phyloP scores from a whole-genome alignment of 2,888 invertebrate genomes.

The Luffia ferchaultella region DNA sequence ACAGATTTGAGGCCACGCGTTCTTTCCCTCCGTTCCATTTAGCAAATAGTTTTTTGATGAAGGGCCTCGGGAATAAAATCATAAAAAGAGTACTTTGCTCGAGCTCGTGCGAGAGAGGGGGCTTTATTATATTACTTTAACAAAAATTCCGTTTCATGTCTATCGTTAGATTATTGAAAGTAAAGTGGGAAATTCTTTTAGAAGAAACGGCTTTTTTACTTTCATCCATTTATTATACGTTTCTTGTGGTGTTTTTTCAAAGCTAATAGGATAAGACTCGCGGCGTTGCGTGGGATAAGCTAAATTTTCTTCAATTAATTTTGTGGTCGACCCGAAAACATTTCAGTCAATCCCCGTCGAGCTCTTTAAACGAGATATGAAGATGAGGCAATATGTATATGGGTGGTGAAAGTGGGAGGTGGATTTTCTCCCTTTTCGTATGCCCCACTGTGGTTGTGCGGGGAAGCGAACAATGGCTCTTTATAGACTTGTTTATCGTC shows the following conservation, averaged over 20 bases:
- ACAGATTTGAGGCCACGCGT: constrained; percentile 1
- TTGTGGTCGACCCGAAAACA: constrained; percentile 2
- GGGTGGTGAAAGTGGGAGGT: too few relatives aligned
- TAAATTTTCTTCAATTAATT: neutral
- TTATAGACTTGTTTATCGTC: constrained; percentile 37
- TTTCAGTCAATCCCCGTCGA: constrained; percentile 11
- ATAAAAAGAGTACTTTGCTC: constrained; percentile 5
- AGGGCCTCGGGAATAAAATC: constrained; percentile 9
- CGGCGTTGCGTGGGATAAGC: neutral
- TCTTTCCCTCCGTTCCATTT: constrained; percentile 10
- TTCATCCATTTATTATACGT: neutral
- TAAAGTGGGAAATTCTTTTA: neutral
- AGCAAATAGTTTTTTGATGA: constrained; percentile 16
- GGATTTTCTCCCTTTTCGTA: constrained; percentile 22
- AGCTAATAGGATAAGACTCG: neutral
- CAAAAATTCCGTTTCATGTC: neutral
- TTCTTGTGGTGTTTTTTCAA: neutral
- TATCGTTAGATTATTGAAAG: neutral
- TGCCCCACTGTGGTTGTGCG: constrained; percentile 19
- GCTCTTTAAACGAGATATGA: constrained; percentile 4
- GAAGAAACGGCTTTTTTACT: neutral
- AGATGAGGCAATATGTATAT: constrained; percentile 5
- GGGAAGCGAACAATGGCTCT: constrained; percentile 32
- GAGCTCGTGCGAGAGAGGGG: neutral
- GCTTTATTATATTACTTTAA: neutral